Evolutionary conservation across 2,888 invertebrate genomes (phyloP), one percentile per base, ranked within the genome.

Genomic region (Aquatica leii): DNA sequence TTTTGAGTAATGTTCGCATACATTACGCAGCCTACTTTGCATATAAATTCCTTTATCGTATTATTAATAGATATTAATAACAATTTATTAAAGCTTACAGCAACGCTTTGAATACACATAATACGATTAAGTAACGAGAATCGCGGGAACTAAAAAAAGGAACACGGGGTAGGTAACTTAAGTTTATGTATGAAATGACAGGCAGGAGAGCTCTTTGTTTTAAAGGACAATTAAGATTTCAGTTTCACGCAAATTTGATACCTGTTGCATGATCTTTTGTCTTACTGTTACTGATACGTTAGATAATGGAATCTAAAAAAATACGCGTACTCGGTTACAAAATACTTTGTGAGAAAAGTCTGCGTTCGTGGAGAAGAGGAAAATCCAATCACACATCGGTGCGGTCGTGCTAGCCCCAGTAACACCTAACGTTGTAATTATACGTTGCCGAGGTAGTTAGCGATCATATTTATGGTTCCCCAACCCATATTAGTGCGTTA

Each of bases 401-500:
- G n/a, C n/a, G n/a, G 66, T 73, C 75, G 73, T 74, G 75, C 71
- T 54, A 69, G 72, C 68, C 70, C 66, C 56, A 67, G 69, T 69
- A 74, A 74, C 75, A 76, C 74, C 73, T 72, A 69, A 68, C 69
- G 68, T 69, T 65, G 67, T 76, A 75, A 75, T 75, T 75, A 75
- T 72, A 76, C 65, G 71, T 71, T 70, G 67, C 69, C 68, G 71
- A 68, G 68, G 74, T 73, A 73, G 75, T 76, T 76, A 76, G 71
- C 68, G 71, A 72, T 74, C 70, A 74, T 74, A 74, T 74, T 76
- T 76, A 75, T 76, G 74, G 69, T 72, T 70, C 71, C 71, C 73
- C 75, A 72, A 66, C 73, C 75, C 76, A 74, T 74, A 76, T 76
- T 76, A 76, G 75, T 74, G 75, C 73, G 76, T 76, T 76, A 76